phyloP scores from a whole-genome alignment of 2,113 vertebrate genomes.

The Tursiops truncatus region DNA sequence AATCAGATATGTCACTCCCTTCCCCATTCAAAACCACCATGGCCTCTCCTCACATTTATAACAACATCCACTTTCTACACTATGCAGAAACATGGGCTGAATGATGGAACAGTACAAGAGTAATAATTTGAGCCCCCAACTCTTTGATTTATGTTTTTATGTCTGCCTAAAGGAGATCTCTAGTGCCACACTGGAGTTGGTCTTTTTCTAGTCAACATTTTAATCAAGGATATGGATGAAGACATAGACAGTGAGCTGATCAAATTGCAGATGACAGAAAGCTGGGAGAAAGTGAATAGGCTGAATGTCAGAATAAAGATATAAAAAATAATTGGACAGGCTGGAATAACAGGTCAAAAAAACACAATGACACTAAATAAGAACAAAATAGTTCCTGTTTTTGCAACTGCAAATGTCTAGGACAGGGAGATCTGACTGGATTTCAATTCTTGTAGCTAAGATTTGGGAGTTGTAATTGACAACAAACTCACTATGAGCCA shows the following conservation, averaged over 20 bases:
- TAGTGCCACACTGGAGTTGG: background rate
- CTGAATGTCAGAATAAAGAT: background rate
- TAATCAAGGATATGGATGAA: background rate
- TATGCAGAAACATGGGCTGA: background rate
- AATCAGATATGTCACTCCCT: background rate
- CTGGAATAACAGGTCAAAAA: slow-evolving; percentile 6
- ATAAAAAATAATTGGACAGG: background rate
- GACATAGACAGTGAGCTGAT: background rate
- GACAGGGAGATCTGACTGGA: background rate
- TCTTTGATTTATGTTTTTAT: background rate
- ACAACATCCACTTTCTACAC: background rate
- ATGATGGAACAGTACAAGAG: background rate
- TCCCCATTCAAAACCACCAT: background rate
- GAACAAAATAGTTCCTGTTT: background rate
- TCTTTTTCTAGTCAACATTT: background rate
- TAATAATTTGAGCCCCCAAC: background rate
- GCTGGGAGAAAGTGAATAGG: background rate
- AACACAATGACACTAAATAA: slow-evolving; percentile 16
- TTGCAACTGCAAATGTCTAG: background rate
- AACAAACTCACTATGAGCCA: slow-evolving; percentile 1
- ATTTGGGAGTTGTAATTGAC: slow-evolving; percentile 16
- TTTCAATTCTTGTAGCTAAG: slow-evolving; percentile 11
- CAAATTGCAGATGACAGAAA: background rate
- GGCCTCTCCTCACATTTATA: background rate
- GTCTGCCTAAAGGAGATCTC: background rate